phyloP scores from a whole-genome alignment of 1,140 invertebrate species.

The Schlechtendalia chinensis region DNA sequence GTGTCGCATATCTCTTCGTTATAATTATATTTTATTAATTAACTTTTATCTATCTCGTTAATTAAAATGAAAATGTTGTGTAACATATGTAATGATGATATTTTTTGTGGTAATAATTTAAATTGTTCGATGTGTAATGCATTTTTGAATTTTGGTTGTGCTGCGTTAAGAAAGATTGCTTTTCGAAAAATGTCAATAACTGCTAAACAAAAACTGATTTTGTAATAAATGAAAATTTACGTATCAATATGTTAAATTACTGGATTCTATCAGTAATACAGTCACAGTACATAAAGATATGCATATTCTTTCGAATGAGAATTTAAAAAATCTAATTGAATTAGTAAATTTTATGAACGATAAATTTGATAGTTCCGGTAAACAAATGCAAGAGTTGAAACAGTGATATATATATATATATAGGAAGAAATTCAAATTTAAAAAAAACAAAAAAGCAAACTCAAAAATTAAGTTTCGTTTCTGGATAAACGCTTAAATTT shows the following conservation, averaged over 20 bases:
- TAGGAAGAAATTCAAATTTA: background rate
- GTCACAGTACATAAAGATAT: too few species aligned
- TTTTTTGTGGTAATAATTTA: background rate
- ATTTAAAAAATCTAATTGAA: background rate
- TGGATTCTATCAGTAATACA: background rate
- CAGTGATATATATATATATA: background rate
- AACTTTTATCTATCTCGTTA: too few species aligned
- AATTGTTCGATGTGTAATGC: background rate
- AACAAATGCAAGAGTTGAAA: background rate
- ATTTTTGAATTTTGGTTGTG: background rate
- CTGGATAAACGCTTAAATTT: background rate
- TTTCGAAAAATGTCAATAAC: background rate
- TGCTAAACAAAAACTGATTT: background rate
- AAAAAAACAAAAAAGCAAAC: background rate
- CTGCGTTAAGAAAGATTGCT: background rate
- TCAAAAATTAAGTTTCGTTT: background rate
- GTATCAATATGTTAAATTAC: background rate
- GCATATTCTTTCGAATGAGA: too few species aligned
- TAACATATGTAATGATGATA: constrained; percentile 5
- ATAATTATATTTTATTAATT: too few species aligned
- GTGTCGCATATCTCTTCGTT: too few species aligned
- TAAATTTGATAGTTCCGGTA: background rate
- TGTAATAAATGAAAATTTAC: background rate
- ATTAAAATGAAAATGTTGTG: too few species aligned
- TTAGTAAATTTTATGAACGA: background rate